Base-by-base conservation (phyloP, 1,140 invertebrate species). In the Leptinotarsa undecemlineata region DNA sequence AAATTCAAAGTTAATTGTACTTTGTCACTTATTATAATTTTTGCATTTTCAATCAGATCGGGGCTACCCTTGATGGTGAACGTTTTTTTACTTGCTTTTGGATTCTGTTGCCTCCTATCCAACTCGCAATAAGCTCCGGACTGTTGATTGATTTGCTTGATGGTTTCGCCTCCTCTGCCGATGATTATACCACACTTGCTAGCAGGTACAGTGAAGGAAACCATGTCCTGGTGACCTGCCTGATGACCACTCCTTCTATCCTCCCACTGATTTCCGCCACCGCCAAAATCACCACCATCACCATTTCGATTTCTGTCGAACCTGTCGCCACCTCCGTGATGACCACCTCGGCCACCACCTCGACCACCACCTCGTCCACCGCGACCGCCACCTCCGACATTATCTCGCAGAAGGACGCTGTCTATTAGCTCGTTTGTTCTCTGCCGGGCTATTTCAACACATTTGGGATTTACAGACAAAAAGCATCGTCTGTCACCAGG, bases 131-230 rank as follows among this genome's bases (percentile, higher is more conserved):
- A 95, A 0, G 96, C 96, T 62, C 95, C 95, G 8, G 93, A 93
- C 82, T 93, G 92, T 81, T 94, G 92, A 86, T 96, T 96, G 20
- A 97, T 97, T 82, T 95, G 92, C 84, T 96, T 96, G 76, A 98
- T 98, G 1, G 96, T 96, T 85, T 97, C 96, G 6, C 96, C 95
- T 76, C 95, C 95, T 90, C 96, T 95, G 73, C 97, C 96, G 85
- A 98, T 98, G 64, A 98, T 95, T 75, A 98, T 92, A 20, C 98
- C 98, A 87, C 97, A 97, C 86, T 98, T 98, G 70, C 93, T 92
- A 64, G 94, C 93, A 19, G 96, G 96, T 33, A 99, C 96, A 66
- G 92, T 90, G 86, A 96, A 96, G 17, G 92, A 94, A 80, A 92
- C 90, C 89, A 92, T 89, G 80, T 88, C 85, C 5, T 85, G 81